Conservation (phyloP, 92 coral and sea anemone genomes). For the Siderastrea radians region DNA sequence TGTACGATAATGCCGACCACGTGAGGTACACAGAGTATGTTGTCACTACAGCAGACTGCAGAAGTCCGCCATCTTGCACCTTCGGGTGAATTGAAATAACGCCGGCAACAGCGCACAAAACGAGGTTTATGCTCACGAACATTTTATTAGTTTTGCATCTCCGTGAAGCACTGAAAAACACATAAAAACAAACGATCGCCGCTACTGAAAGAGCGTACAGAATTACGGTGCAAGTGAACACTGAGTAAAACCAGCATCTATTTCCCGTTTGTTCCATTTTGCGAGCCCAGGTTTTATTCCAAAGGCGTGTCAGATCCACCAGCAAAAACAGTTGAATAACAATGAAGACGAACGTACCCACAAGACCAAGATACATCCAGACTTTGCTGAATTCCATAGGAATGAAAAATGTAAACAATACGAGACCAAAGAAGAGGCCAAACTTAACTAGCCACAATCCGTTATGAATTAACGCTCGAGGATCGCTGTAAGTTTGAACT, state of each 20-base stretch:
- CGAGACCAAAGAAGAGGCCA: slow-evolving; percentile 89
- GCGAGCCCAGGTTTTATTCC: slow-evolving; percentile 76
- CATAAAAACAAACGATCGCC: slow-evolving; percentile 82
- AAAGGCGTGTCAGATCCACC: slow-evolving; percentile 80
- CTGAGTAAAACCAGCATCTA: slow-evolving; percentile 68
- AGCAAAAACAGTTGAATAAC: slow-evolving; percentile 85
- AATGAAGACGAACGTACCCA: slow-evolving; percentile 89
- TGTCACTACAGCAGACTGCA: slow-evolving; percentile 85
- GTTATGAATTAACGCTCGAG: slow-evolving; percentile 91
- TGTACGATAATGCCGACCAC: slow-evolving; percentile 93
- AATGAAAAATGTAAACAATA: slow-evolving; percentile 88
- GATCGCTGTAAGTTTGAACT: slow-evolving; percentile 78
- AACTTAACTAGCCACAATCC: slow-evolving; percentile 95
- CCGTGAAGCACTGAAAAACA: slow-evolving; percentile 76
- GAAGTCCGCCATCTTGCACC: slow-evolving; percentile 85
- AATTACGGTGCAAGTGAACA: slow-evolving; percentile 60
- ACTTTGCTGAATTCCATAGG: slow-evolving; percentile 91
- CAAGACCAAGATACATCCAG: slow-evolving; percentile 91
- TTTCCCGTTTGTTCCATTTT: slow-evolving; percentile 79
- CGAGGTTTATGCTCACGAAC: slow-evolving; percentile 89
- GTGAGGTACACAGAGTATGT: slow-evolving; percentile 86
- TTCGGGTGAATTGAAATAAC: slow-evolving; percentile 91
- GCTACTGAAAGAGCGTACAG: slow-evolving; percentile 77
- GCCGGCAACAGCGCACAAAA: slow-evolving; percentile 85
- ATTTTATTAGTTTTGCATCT: slow-evolving; percentile 88